Percentiles rank a stretch among this genome's conserved stretches.
Conservation (phyloP, 2,888 invertebrate species). For the Tenodera sinensis region DNA sequence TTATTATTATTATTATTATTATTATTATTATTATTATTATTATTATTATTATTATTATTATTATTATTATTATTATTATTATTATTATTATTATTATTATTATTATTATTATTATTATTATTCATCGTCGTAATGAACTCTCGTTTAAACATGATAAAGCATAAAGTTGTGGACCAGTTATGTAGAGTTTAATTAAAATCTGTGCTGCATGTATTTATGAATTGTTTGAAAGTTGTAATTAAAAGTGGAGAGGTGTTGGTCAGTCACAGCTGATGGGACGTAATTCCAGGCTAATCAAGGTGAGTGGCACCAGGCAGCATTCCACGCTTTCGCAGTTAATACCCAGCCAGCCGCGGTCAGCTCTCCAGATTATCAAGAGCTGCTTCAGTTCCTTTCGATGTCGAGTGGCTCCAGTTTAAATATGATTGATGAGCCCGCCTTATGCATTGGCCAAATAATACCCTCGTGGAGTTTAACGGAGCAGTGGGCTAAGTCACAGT, state of each 20-base stretch:
- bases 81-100: too few relatives aligned
- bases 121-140: too few relatives aligned
- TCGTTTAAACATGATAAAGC: too few relatives aligned
- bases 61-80: too few relatives aligned
- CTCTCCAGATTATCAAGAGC: not conserved
- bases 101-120: too few relatives aligned
- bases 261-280: not conserved
- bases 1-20: too few relatives aligned
- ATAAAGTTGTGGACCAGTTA: too few relatives aligned
- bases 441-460: not conserved
- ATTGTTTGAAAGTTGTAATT: not conserved
- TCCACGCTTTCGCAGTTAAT: not conserved
- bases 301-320: not conserved
- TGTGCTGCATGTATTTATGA: not conserved
- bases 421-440: not conserved
- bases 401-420: not conserved
- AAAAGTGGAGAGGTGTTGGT: not conserved
- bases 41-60: too few relatives aligned
- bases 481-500: too few relatives aligned
- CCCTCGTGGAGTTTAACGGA: too few relatives aligned
- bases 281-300: not conserved
- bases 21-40: too few relatives aligned
- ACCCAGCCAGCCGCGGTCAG: not conserved
- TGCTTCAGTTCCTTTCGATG: not conserved
- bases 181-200: not conserved